Evolutionary conservation across 2,113 vertebrate genomes (phyloP).

Genomic region (Glaucidium brasilianum): DNA sequence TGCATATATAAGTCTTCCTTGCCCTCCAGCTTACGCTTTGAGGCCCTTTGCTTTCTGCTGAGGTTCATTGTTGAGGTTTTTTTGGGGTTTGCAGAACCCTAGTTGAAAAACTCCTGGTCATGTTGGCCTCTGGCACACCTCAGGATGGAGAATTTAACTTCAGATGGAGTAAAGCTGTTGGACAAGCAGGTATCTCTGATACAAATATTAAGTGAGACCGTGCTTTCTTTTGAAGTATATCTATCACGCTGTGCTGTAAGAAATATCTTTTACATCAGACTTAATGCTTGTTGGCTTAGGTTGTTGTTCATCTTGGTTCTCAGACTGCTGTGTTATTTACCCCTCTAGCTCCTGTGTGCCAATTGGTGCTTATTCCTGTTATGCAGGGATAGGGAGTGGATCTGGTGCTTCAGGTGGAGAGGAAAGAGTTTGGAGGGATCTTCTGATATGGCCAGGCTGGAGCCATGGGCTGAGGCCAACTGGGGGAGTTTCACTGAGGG

Average conservation of each 20-base stretch:
- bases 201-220: no score
- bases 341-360: neutral
- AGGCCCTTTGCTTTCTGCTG: accelerated
- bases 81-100: neutral
- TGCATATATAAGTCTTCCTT: neutral
- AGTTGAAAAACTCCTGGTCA: neutral
- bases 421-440: neutral
- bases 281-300: neutral
- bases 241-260: neutral
- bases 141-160: neutral
- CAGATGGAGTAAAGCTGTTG: neutral
- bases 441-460: no score
- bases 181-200: neutral
- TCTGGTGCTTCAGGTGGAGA: neutral
- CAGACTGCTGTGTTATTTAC: neutral
- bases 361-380: neutral
- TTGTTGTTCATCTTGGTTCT: neutral
- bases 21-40: accelerated
- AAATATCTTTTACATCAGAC: neutral
- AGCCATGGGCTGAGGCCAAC: no score
- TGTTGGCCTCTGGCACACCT: no score
- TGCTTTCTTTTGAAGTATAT: accelerated
- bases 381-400: neutral
- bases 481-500: no score
- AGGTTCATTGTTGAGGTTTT: neutral